Percentiles rank a stretch among this genome's conserved stretches.
These are phyloP conservation scores for Cheumatopsyche charites DNA, from an alignment of 1,140 invertebrate genomes.

Conservation along the genomic window DNA sequence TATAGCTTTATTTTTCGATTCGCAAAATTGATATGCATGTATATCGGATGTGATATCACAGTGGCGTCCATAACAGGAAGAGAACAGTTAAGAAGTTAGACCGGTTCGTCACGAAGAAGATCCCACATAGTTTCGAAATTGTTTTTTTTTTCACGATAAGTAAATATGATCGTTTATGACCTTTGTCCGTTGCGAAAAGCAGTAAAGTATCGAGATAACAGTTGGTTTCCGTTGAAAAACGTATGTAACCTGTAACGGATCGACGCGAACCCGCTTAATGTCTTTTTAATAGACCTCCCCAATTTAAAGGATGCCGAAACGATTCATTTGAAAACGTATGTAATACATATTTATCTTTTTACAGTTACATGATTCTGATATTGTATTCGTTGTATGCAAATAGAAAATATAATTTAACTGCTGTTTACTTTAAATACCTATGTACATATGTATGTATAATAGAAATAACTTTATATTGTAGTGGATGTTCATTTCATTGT, in stretches of 20 bases:
- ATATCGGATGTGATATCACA: constrained; percentile 33
- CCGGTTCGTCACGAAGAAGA: constrained; percentile 21
- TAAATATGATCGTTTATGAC: constrained; percentile 18
- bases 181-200: constrained; percentile 23
- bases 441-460: too few relatives aligned
- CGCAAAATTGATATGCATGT: background rate
- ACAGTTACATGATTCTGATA: too few relatives aligned
- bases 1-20: too few relatives aligned
- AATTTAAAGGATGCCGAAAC: constrained; percentile 4
- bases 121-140: constrained; percentile 2
- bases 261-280: background rate
- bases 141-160: constrained; percentile 13
- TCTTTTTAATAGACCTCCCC: background rate
- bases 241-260: constrained; percentile 8
- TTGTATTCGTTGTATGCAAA: too few relatives aligned
- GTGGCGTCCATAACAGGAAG: constrained; percentile 25
- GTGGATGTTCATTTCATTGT: too few relatives aligned
- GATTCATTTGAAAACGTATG: background rate
- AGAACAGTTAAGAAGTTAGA: constrained; percentile 29
- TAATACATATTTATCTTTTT: too few relatives aligned
- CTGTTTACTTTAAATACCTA: too few relatives aligned
- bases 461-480: too few relatives aligned
- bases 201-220: too few relatives aligned
- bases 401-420: too few relatives aligned
- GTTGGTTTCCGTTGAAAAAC: background rate